Percentiles rank a stretch among this genome's conserved stretches.
phyloP scores from a whole-genome alignment of 2,797 vertebrate genomes.

The Melanotaenia parkinsoni region DNA sequence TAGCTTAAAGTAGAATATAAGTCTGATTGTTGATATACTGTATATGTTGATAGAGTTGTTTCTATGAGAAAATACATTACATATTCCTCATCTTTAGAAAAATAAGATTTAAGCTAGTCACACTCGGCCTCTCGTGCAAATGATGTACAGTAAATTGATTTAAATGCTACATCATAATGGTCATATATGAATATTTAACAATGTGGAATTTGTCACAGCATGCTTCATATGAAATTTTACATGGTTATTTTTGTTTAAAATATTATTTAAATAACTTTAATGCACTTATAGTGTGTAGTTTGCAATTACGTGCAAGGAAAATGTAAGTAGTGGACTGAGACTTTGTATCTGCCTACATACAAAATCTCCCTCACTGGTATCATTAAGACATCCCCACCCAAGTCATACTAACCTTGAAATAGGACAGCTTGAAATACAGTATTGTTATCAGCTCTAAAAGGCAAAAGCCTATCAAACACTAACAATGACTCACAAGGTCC shows the following conservation, averaged over 20 bases:
- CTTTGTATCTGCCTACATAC: too few relatives aligned
- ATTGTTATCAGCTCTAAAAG: conserved; percentile 15
- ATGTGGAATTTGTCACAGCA: conserved; percentile 58
- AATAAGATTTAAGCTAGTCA: conserved; percentile 71
- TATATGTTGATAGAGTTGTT: conserved; percentile 18
- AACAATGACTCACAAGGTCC: neutral
- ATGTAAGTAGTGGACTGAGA: too few relatives aligned
- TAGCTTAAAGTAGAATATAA: neutral
- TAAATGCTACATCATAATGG: conserved; percentile 52
- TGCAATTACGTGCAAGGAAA: too few relatives aligned
- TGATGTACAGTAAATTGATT: conserved; percentile 62
- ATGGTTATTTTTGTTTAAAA: too few relatives aligned
- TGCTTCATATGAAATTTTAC: conserved; percentile 5
- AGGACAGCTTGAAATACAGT: conserved; percentile 6
- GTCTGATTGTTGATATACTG: conserved; percentile 29
- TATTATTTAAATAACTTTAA: conserved; percentile 5
- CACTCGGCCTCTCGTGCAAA: conserved; percentile 64
- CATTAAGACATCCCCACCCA: neutral
- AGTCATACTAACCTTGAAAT: conserved; percentile 25
- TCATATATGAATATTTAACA: conserved; percentile 41
- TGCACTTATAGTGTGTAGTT: neutral
- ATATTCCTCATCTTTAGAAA: conserved; percentile 61
- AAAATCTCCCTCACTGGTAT: too few relatives aligned
- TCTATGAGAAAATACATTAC: conserved; percentile 52
- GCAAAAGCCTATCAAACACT: neutral